Evolutionary conservation across 2,797 vertebrate genomes (phyloP).

Genomic region (Thripadectes ignobilis): DNA sequence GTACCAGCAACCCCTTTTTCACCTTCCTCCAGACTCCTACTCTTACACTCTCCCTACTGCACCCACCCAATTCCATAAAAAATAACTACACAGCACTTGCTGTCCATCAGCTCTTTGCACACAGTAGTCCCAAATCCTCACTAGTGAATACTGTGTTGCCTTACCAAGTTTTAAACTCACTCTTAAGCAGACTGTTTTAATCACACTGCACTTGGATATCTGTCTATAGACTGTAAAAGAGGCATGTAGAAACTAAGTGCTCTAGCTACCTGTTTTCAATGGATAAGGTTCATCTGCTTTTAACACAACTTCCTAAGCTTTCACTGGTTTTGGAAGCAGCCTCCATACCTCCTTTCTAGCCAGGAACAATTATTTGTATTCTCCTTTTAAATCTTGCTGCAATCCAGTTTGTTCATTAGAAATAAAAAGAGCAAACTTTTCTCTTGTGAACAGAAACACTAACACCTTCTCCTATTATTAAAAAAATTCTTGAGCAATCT

Average conservation of each 20-base stretch:
- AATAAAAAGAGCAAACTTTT: not conserved
- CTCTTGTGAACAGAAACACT: not conserved
- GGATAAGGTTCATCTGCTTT: not conserved
- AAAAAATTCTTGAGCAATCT: constrained; percentile 65
- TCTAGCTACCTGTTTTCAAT: not conserved
- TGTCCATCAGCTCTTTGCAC: not conserved
- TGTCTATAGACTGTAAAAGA: not conserved
- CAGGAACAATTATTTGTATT: constrained; percentile 17
- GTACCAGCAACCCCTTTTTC: not conserved
- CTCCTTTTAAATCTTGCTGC: not conserved
- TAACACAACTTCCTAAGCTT: not conserved
- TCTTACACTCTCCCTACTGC: not conserved
- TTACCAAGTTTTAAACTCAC: not conserved
- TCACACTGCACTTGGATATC: not conserved
- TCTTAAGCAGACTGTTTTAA: not conserved
- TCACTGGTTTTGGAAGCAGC: not conserved
- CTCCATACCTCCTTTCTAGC: not conserved
- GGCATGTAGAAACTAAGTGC: not conserved
- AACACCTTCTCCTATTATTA: constrained; percentile 56
- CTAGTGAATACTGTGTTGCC: not conserved
- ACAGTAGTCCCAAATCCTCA: not conserved
- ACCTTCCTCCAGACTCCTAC: not conserved
- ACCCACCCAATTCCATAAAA: not conserved
- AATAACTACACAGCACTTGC: not conserved
- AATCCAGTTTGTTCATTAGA: constrained; percentile 18